Base-by-base conservation (phyloP, 2,797 vertebrate genomes). In the Champsocephalus esox region DNA sequence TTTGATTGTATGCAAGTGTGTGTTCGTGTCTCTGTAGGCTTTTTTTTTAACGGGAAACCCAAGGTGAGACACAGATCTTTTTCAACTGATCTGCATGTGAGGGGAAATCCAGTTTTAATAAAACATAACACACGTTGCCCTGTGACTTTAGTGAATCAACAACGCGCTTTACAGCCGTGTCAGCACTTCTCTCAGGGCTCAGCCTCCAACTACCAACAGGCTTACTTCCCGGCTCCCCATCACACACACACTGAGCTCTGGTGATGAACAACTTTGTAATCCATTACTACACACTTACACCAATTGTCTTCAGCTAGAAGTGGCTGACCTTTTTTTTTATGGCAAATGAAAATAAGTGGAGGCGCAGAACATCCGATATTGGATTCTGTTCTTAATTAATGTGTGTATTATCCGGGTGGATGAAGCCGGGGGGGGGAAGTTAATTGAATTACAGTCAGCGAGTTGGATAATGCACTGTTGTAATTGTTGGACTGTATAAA, bases 381-480 rank as follows among this genome's bases (percentile, higher is more conserved):
- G 92, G 93, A 94, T 94, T 92, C 89, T 75, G 88, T 84, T 92
- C 90, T 92, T 94, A 94, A 94, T 95, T 93, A 95, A 93, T 92
- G 89, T 93, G 88, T 90, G 89, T 92, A 92, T 93, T 91, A 94
- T 94, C 91, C 85, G 90, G 81, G 81, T 86, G 88, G 88, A 90
- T 92, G 88, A 87, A 88, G 90, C 92, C 91, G 12, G 79, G 81
- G 91, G 91, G 90, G 82, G 89, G 82, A 69, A 89, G 91, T 87
- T 94, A 94, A 95, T 94, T 95, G 88, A 94, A 95, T 95, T 93
- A 93, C 83, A 92, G 91, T 87, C 88, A 88, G 90, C 80, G 85
- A 91, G 89, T 92, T 92, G 87, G 88, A 93, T 93, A 93, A 93
- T 88, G 87, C 88, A 90, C 88, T 88, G 88, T 81, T 92, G 84